A percentile compares a stretch with the other conserved stretches of the same genome.
phyloP scores from a whole-genome alignment of 1,140 invertebrate genomes.

The Palaemon carinicauda region DNA sequence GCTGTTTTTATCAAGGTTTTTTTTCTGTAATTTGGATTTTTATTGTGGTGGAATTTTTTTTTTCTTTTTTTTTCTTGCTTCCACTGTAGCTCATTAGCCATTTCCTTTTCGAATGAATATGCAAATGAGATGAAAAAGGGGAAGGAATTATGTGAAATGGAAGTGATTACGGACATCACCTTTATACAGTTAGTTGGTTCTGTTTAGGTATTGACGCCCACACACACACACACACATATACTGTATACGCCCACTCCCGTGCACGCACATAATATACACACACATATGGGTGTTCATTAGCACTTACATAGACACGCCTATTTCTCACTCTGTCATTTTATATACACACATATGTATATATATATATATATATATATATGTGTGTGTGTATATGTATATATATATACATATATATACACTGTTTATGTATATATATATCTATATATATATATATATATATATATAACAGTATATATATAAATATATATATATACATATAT shows the following conservation, averaged over 20 bases:
- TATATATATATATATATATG: slow-evolving; percentile 31
- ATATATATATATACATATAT: too few relatives aligned
- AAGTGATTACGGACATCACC: too few relatives aligned
- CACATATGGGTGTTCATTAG: too few relatives aligned
- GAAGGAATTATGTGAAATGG: too few relatives aligned
- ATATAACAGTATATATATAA: too few relatives aligned
- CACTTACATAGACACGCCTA: not conserved
- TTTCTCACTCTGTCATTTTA: not conserved
- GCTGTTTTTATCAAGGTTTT: not conserved
- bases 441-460: not conserved
- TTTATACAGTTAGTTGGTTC: not conserved
- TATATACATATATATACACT: not conserved
- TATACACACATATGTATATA: slow-evolving; percentile 19
- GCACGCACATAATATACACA: not conserved
- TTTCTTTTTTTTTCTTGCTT: too few relatives aligned
- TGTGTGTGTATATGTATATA: not conserved
- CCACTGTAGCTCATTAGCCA: too few relatives aligned
- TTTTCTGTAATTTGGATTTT: not conserved
- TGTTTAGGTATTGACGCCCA: not conserved
- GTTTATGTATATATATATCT: not conserved
- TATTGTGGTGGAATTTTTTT: too few relatives aligned
- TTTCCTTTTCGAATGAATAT: too few relatives aligned
- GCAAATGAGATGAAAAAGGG: too few relatives aligned
- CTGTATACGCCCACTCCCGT: not conserved
- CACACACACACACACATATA: slow-evolving; percentile 10